Conservation (phyloP, 2,113 vertebrate species). For the Mola mola region DNA sequence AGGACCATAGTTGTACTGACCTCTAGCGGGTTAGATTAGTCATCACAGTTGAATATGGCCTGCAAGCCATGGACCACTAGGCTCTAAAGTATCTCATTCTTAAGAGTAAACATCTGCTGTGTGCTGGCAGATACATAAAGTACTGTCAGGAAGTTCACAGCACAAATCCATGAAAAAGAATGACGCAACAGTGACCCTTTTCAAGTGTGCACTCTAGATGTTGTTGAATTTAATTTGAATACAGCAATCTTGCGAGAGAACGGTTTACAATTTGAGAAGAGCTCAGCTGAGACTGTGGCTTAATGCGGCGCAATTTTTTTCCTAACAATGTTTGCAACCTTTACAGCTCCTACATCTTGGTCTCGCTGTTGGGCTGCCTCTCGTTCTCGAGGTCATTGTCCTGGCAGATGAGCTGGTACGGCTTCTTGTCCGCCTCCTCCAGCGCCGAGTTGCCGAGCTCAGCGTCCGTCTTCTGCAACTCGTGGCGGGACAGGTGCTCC, state of each 20-base stretch:
- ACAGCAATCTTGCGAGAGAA: not conserved
- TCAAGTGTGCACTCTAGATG: constrained; percentile 28
- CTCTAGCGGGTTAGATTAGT: constrained; percentile 50
- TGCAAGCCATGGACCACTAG: constrained; percentile 6
- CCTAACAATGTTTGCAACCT: not conserved
- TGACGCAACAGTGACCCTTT: constrained; percentile 10
- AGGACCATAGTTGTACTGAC: constrained; percentile 42
- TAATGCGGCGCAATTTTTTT: constrained; percentile 15
- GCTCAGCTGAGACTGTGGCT: constrained; percentile 22
- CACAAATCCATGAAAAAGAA: constrained; percentile 32
- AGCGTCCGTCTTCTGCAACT: constrained; percentile 85
- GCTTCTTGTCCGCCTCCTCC: constrained; percentile 93
- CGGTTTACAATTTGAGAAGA: constrained; percentile 19
- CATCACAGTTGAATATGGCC: constrained; percentile 50
- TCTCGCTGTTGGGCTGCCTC: constrained; percentile 87
- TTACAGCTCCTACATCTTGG: constrained; percentile 88
- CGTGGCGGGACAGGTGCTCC: constrained; percentile 92
- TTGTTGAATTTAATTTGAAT: constrained; percentile 28
- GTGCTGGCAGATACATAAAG: constrained; percentile 4
- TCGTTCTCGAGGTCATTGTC: constrained; percentile 85
- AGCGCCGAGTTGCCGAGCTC: constrained; percentile 92
- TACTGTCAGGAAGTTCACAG: constrained; percentile 12
- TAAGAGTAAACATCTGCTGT: constrained; percentile 45
- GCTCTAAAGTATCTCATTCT: constrained; percentile 18
- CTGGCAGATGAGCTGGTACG: constrained; percentile 89